phyloP scores from a whole-genome alignment of 1,140 invertebrate genomes.

The Drosophila parvula region DNA sequence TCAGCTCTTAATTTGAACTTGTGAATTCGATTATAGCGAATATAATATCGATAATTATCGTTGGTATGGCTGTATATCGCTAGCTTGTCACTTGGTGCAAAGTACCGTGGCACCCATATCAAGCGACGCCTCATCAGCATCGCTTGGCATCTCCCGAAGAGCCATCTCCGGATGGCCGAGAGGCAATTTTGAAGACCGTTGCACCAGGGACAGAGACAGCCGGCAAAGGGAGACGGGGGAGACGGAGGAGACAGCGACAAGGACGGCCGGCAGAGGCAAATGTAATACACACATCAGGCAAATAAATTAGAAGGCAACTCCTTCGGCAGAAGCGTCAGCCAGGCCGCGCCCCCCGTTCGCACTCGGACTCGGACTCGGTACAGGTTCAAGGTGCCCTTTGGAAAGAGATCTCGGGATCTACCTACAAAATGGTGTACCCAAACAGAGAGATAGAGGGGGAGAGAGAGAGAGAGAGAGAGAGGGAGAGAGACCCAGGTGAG shows the following conservation, averaged over 20 bases:
- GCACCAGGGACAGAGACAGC: background rate
- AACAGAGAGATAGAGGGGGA: background rate
- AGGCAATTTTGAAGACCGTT: slow-evolving; percentile 56
- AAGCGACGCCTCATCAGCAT: slow-evolving; percentile 36
- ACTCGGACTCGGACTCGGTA: slow-evolving; percentile 1
- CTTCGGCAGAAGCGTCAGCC: slow-evolving; percentile 76
- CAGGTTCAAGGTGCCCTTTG: slow-evolving; percentile 14
- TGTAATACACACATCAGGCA: slow-evolving; percentile 83
- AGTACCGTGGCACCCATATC: slow-evolving; percentile 14
- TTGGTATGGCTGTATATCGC: background rate
- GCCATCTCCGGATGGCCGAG: slow-evolving; percentile 38
- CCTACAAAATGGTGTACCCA: slow-evolving; percentile 50
- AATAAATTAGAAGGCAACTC: slow-evolving; percentile 83
- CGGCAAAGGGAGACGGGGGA: background rate
- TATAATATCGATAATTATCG: background rate
- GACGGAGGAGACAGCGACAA: background rate
- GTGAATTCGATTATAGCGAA: background rate
- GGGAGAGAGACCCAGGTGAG: background rate
- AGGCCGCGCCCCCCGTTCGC: slow-evolving; percentile 59
- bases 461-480: background rate
- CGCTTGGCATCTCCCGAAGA: slow-evolving; percentile 15
- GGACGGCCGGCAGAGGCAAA: slow-evolving; percentile 45
- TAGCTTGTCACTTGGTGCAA: background rate
- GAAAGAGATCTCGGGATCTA: slow-evolving; percentile 8
- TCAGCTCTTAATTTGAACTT: background rate